These are phyloP conservation scores for Zaprionus nigranus DNA, from an alignment of 1,140 invertebrate genomes.

Conservation along the genomic window DNA sequence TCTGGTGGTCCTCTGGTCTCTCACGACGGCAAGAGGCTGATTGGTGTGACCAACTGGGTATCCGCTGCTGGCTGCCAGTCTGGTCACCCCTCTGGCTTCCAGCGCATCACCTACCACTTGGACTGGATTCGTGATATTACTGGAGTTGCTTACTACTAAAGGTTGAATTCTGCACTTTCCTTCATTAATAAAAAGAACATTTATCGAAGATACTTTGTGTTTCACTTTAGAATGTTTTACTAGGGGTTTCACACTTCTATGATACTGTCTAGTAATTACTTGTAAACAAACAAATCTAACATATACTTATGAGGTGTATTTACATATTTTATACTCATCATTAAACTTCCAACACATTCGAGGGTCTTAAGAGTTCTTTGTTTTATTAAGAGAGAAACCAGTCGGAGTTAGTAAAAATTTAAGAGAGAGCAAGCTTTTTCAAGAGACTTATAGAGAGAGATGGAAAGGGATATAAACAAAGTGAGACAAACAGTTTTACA, in stretches of 20 bases:
- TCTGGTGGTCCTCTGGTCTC: conserved; percentile 85
- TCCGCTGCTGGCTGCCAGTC: conserved; percentile 34
- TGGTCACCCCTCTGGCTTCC: conserved; percentile 84
- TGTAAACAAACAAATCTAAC: no score
- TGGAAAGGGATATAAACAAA: not conserved
- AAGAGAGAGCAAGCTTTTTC: no score
- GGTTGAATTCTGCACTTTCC: not conserved
- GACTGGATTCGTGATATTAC: conserved; percentile 84
- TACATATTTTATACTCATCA: no score
- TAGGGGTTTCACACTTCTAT: no score
- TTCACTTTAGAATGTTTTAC: not conserved
- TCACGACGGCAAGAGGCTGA: conserved; percentile 73
- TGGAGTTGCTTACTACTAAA: conserved; percentile 43
- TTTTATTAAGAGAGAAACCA: no score
- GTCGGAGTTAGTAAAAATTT: no score
- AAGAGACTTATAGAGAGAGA: not conserved
- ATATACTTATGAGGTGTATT: no score
- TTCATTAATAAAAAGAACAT: conserved; percentile 14
- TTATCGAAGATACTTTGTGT: not conserved
- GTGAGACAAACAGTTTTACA: not conserved
- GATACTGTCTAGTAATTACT: no score
- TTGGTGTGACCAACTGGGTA: conserved; percentile 85
- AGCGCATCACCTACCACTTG: conserved; percentile 85
- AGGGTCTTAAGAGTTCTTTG: no score
- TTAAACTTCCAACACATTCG: no score